Conservation (phyloP, 2,888 invertebrate species). For the Pelosia muscerda region DNA sequence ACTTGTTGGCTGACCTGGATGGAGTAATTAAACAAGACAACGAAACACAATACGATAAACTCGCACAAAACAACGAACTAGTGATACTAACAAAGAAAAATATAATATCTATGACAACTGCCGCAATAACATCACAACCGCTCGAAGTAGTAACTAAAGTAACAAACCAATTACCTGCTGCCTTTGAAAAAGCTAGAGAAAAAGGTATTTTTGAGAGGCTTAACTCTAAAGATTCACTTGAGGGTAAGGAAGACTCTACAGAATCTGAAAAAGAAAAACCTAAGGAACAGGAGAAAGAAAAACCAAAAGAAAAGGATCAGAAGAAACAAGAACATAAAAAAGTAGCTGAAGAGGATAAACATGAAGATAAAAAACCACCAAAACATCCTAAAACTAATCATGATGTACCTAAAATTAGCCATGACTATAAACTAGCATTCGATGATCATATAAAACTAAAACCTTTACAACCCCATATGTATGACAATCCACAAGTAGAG, state of each 20-base stretch:
- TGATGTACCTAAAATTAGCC: slow-evolving; percentile 14
- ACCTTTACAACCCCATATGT: slow-evolving; percentile 67
- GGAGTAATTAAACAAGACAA: slow-evolving; percentile 76
- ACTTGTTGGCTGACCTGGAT: slow-evolving; percentile 62
- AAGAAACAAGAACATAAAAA: slow-evolving; percentile 47
- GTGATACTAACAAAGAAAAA: slow-evolving; percentile 82
- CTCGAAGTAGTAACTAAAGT: slow-evolving; percentile 85
- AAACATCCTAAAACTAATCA: slow-evolving; percentile 54
- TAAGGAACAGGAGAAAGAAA: slow-evolving; percentile 47
- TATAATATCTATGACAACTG: slow-evolving; percentile 87
- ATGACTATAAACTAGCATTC: slow-evolving; percentile 46
- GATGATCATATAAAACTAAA: slow-evolving; percentile 77
- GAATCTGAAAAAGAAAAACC: slow-evolving; percentile 51
- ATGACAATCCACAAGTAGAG: slow-evolving; percentile 81
- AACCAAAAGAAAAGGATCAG: slow-evolving; percentile 43
- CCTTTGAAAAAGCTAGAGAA: slow-evolving; percentile 83
- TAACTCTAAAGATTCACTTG: slow-evolving; percentile 80
- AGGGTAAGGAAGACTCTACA: slow-evolving; percentile 66
- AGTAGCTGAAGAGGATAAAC: slow-evolving; percentile 58
- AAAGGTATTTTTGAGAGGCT: slow-evolving; percentile 80
- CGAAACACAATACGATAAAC: slow-evolving; percentile 82
- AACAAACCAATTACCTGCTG: slow-evolving; percentile 83
- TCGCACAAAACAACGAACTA: slow-evolving; percentile 72
- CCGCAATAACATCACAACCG: slow-evolving; percentile 86
- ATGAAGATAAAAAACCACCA: slow-evolving; percentile 64